Conservation (phyloP, 53 echinoderm and acorn worm species). For the Echinometra lucunter region DNA sequence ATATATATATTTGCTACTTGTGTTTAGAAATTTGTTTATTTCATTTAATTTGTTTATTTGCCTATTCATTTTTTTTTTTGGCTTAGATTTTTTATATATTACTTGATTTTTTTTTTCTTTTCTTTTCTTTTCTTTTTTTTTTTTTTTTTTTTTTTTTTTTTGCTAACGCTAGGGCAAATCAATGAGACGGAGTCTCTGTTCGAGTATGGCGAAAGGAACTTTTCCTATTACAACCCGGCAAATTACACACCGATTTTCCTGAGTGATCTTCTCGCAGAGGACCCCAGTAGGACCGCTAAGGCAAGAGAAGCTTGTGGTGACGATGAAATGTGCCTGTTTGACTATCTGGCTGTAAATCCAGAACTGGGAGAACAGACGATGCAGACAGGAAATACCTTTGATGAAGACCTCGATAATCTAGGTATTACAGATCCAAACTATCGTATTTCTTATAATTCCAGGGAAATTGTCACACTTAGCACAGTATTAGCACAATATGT, state of each 20-base stretch:
- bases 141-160: no score
- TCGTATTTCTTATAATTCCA: no score
- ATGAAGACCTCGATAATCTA: background rate
- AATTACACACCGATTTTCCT: conserved; percentile 6
- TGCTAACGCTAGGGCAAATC: background rate
- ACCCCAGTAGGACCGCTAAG: background rate
- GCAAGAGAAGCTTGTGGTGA: background rate
- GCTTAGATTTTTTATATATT: no score
- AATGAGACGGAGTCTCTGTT: background rate
- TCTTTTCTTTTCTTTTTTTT: no score
- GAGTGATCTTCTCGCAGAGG: background rate
- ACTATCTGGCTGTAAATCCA: conserved; percentile 19
- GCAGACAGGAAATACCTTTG: background rate
- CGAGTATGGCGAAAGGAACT: background rate
- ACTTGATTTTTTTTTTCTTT: no score
- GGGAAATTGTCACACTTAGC: no score
- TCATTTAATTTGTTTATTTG: no score
- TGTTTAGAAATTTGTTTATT: no score
- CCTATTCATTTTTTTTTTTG: no score
- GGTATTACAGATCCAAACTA: no score
- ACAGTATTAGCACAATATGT: no score
- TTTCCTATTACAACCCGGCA: conserved; percentile 6
- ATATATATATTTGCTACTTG: no score
- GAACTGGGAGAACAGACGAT: background rate
- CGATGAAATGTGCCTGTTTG: conserved; percentile 26